These are phyloP conservation scores for Fregetta grallaria DNA, from an alignment of 2,113 vertebrate species.

Conservation along the genomic window DNA sequence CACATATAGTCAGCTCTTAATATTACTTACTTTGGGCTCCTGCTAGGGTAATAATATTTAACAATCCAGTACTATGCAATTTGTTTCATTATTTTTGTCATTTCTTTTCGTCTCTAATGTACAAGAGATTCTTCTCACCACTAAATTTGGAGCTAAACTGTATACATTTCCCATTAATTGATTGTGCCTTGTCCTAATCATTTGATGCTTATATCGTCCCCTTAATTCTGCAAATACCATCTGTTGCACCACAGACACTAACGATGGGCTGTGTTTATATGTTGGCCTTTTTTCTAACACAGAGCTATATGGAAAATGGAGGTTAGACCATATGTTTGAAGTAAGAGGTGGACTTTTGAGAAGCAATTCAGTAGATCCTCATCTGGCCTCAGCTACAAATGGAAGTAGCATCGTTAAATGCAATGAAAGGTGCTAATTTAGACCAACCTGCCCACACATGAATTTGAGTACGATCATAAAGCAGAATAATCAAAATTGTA, in stretches of 20 bases:
- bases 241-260: not conserved
- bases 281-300: not conserved
- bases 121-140: not conserved
- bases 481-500: not conserved
- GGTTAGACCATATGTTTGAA: accelerated
- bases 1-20: not conserved
- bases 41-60: not conserved
- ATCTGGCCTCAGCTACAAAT: not conserved
- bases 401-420: not conserved
- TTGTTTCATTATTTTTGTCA: not conserved
- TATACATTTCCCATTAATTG: not conserved
- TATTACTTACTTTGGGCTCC: not conserved
- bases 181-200: not conserved
- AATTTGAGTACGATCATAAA: not conserved
- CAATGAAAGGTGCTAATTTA: not conserved
- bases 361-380: not conserved
- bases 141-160: not conserved
- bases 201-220: not conserved
- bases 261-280: not conserved
- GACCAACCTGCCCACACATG: not conserved
- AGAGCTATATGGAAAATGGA: not conserved
- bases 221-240: not conserved
- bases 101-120: not conserved
- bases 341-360: not conserved
- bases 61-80: not conserved